Base-by-base conservation (phyloP, 2,113 vertebrate genomes). In the Scalopus aquaticus region DNA sequence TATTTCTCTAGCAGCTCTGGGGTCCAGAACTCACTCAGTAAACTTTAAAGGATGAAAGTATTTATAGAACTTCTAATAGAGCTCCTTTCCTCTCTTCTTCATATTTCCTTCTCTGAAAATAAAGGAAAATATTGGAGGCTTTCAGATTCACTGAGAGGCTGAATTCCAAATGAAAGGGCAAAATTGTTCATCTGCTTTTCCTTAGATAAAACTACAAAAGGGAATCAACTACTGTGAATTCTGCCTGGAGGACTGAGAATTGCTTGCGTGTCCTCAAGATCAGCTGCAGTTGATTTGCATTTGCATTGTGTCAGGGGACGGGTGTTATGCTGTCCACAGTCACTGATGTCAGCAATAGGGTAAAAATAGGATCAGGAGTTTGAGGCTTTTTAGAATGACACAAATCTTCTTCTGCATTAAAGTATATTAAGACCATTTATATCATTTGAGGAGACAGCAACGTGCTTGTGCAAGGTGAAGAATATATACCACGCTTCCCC, bases 401-500 rank as follows among this genome's bases (percentile, higher is more conserved):
- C 44, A 83, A 60, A 42, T 17, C 30, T 76, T 95, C 67, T 93
- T 79, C 86, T 1, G 89, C 58, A 92, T 35, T 76, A 62, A 86
- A 90, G 74, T 42, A 39, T 64, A 87, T 96, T 95, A 87, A 10
- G 13, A 78, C n/a, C 88, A 97, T 95, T 96, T 93, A 93, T 44
- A 30, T 94, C 56, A 46, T 84, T n/a, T 78, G 79, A 88, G 58
- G 77, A 96, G 92, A 96, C 19, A 95, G 37, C 10, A 93, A 81
- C 26, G 77, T 92, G n/a, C 30, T 82, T 82, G 17, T 54, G 13
- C 0, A 39, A 9, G 28, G 51, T 67, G 26, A 96, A 95, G 93
- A 91, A 95, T 89, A 93, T 3, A 49, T 30, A 77, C 22, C 32
- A 81, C 84, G 90, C 11, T 91, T 93, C 11, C 60, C 77, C 35